Conservation (phyloP, 2,888 invertebrate genomes). For the Micoletzkya japonica region DNA sequence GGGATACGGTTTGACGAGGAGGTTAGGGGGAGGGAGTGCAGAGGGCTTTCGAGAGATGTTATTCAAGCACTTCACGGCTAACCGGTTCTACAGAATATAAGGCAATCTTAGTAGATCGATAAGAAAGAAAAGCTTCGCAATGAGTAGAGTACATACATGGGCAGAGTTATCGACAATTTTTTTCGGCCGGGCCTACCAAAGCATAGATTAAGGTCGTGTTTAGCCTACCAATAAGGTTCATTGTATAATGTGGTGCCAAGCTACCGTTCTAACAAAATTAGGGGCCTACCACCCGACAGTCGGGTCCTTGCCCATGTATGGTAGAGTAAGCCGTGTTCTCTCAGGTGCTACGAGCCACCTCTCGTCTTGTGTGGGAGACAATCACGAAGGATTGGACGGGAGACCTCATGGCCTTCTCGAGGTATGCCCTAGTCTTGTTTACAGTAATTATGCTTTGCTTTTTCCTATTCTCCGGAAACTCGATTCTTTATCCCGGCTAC, state of each 20-base stretch:
- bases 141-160: no score
- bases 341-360: constrained; percentile 8
- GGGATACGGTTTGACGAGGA: background rate
- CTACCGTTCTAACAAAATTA: background rate
- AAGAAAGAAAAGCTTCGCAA: no score
- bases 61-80: background rate
- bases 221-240: no score
- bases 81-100: background rate
- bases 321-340: background rate
- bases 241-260: no score
- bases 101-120: no score
- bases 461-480: background rate
- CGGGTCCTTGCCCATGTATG: background rate
- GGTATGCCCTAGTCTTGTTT: constrained; percentile 7
- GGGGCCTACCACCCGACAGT: background rate
- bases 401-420: constrained; percentile 37
- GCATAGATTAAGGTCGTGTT: no score
- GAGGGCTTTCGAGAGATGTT: background rate
- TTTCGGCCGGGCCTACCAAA: no score
- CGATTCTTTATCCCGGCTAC: background rate
- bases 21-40: background rate
- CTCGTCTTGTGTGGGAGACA: constrained; percentile 37
- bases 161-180: no score
- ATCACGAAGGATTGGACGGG: constrained; percentile 34
- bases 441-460: background rate